Base-by-base conservation (phyloP, 2,113 vertebrate species). In the Clarias batrachus region DNA sequence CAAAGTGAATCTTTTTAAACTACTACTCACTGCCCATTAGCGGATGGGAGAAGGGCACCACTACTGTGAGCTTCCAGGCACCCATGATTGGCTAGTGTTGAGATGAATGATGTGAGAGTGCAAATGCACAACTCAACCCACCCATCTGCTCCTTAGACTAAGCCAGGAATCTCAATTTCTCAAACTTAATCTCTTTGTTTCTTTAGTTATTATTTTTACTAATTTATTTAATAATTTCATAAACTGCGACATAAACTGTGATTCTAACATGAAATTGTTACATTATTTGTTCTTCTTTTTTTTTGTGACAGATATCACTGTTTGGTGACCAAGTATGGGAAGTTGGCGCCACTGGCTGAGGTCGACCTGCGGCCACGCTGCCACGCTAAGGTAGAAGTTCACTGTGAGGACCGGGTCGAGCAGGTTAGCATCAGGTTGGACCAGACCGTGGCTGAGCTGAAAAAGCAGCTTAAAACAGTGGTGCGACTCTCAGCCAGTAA, bases 401-500 rank as follows among this genome's bases (percentile, higher is more conserved):
- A 97, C 90, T 99, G 95, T 92, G 97, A 99, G 73, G 97, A 96
- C 62, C 97, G 96, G 84, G 96, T 99, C 89, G 96, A 98, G 85
- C 95, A 97, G 91, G 95, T 99, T 90, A 95, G 92, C 37, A 97
- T 99, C 91, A 96, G 98, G 57, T 94, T 99, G 78, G 97, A 99
- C 90, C 97, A 99, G 92, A 99, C 97, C 8, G 98, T 99, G 25
- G 97, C 97, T 0, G 97, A 97, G 88, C 92, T 99, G 88, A 98
- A 97, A 95, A 98, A 98, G 89, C 96, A 97, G 89, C 93, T 99
- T 76, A 96, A 95, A 81, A 94, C 94, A 81, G 94, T 99, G 0
- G 97, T 99, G 82, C 97, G 97, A 80, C 91, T 99, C 70, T 96
- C 98, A 21, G 95, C 95, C 11, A 97, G 94, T 95, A 97, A 95